These are phyloP conservation scores for Anorthoa munda DNA, from an alignment of 2,888 invertebrate species.

Conservation along the genomic window DNA sequence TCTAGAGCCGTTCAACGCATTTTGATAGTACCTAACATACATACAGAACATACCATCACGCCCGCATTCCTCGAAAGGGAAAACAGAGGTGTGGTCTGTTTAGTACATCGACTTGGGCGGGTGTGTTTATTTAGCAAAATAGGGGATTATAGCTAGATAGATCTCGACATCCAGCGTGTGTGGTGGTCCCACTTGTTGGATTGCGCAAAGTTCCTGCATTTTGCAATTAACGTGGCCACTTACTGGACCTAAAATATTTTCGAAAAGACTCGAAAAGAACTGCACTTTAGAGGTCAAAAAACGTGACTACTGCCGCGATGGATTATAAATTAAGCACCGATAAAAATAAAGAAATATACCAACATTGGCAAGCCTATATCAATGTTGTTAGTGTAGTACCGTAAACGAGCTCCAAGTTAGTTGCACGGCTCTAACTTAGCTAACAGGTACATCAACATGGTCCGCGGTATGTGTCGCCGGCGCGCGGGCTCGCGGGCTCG, in stretches of 20 bases:
- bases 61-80: background rate
- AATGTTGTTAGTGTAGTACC: constrained; percentile 19
- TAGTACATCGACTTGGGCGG: background rate
- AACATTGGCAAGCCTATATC: background rate
- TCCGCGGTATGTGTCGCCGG: constrained; percentile 20
- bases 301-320: background rate
- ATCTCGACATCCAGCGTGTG: background rate
- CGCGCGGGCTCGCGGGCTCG: constrained; percentile 65
- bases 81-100: background rate
- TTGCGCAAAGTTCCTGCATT: background rate
- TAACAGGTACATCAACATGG: constrained; percentile 41
- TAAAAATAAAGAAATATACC: background rate
- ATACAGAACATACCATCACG: background rate
- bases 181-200: background rate
- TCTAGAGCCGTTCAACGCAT: constrained; percentile 16
- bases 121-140: background rate
- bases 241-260: too few species aligned
- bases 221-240: too few species aligned
- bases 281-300: background rate
- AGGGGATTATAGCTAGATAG: too few species aligned
- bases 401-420: constrained; percentile 25
- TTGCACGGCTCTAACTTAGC: constrained; percentile 10
- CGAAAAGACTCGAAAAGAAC: too few species aligned
- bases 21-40: constrained; percentile 8
- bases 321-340: background rate